Conservation (phyloP, 2,113 vertebrate genomes). For the Chionis minor region DNA sequence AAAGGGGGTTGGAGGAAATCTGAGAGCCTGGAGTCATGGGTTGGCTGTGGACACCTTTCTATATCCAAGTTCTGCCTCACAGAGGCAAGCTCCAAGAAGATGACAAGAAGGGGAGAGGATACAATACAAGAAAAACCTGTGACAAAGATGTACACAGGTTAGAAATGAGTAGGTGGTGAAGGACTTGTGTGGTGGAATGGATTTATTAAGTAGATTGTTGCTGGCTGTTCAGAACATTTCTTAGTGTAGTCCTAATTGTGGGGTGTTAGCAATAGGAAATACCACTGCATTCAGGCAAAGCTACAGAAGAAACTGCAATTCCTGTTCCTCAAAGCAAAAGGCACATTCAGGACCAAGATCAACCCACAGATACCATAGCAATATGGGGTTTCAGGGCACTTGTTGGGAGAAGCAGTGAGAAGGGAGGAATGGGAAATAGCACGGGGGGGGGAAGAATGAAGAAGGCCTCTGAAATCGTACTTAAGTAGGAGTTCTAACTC, state of each 20-base stretch:
- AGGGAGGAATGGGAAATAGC: background rate
- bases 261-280: background rate
- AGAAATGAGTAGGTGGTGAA: background rate
- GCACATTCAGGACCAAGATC: background rate
- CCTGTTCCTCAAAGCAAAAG: background rate
- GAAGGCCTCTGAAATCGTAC: background rate
- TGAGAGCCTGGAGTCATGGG: background rate
- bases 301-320: background rate
- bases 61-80: background rate
- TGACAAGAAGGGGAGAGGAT: background rate
- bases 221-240: background rate
- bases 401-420: background rate
- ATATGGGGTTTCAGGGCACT: background rate
- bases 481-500: background rate
- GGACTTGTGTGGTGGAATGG: background rate
- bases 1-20: background rate
- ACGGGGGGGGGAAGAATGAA: background rate
- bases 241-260: background rate
- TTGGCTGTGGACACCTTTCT: background rate
- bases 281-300: rapidly evolving
- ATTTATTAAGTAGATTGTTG: background rate
- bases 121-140: background rate
- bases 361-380: background rate
- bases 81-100: background rate
- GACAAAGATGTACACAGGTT: background rate